Evolutionary conservation across 2,113 vertebrate genomes (phyloP).

Genomic region (Xenotilapia longispinis): DNA sequence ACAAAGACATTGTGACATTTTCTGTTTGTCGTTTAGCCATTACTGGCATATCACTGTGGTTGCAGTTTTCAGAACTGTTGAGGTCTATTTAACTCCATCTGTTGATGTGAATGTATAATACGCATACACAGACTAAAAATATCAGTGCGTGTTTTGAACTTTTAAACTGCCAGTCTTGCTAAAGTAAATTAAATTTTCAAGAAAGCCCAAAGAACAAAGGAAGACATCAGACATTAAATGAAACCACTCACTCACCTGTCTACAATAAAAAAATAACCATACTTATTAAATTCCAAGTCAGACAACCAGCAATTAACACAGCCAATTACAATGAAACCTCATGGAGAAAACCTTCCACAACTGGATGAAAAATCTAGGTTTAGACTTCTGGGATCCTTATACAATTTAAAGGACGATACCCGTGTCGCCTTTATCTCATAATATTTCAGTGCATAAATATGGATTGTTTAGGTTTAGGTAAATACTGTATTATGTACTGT

Average conservation of each 20-base stretch:
- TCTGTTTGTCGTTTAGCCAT: constrained; percentile 10
- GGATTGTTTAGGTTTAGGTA: not conserved
- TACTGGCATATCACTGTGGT: not conserved
- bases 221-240: not conserved
- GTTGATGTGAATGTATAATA: not conserved
- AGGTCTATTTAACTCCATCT: not conserved
- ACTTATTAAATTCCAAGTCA: not conserved
- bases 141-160: not conserved
- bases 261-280: not conserved
- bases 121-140: not conserved
- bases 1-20: constrained; percentile 32
- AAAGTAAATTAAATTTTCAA: not conserved
- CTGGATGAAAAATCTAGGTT: not conserved
- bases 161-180: not conserved
- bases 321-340: not conserved
- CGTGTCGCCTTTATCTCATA: not conserved
- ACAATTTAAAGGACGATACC: rapidly evolving
- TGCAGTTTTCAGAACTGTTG: not conserved
- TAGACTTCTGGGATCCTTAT: not conserved
- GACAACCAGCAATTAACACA: not conserved
- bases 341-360: not conserved
- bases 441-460: not conserved
- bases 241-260: not conserved
- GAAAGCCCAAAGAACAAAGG: not conserved
- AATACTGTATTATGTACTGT: not conserved